phyloP scores from a whole-genome alignment of 2,797 vertebrate genomes.

The Tachyglossus aculeatus region DNA sequence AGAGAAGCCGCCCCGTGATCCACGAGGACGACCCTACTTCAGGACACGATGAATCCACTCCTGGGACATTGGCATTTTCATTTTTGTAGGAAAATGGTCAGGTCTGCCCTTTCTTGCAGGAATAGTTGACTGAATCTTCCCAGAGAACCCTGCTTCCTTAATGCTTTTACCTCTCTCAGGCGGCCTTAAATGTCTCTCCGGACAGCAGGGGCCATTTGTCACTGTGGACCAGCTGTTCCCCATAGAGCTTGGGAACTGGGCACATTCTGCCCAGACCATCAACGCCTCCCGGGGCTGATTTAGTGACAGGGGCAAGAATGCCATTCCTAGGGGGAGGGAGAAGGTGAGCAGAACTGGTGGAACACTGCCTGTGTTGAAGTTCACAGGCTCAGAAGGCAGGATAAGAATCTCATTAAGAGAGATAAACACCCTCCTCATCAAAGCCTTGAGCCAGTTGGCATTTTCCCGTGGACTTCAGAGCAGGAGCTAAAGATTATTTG shows the following conservation, averaged over 20 bases:
- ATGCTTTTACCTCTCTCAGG: not conserved
- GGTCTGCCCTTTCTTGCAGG: constrained; percentile 15
- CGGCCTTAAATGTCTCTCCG: not conserved
- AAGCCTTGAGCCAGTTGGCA: too few relatives aligned
- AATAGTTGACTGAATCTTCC: not conserved
- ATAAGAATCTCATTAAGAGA: not conserved
- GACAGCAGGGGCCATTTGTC: not conserved
- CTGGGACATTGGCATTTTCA: constrained; percentile 25
- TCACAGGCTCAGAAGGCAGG: not conserved
- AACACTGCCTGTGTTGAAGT: not conserved
- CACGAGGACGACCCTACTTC: too few relatives aligned
- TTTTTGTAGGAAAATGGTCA: not conserved
- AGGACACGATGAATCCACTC: too few relatives aligned
- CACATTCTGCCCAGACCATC: not conserved
- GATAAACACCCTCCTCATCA: too few relatives aligned
- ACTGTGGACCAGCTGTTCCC: not conserved
- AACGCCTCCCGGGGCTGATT: not conserved
- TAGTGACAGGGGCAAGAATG: not conserved
- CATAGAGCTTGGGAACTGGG: not conserved
- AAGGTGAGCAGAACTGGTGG: not conserved
- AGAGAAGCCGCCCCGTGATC: too few relatives aligned
- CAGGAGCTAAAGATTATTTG: too few relatives aligned
- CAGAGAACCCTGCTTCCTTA: constrained; percentile 16
- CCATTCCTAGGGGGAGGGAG: not conserved
- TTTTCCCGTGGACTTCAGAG: too few relatives aligned